Evolutionary conservation across 1,140 invertebrate genomes (phyloP).

Genomic region (Campoletis sonorensis): DNA sequence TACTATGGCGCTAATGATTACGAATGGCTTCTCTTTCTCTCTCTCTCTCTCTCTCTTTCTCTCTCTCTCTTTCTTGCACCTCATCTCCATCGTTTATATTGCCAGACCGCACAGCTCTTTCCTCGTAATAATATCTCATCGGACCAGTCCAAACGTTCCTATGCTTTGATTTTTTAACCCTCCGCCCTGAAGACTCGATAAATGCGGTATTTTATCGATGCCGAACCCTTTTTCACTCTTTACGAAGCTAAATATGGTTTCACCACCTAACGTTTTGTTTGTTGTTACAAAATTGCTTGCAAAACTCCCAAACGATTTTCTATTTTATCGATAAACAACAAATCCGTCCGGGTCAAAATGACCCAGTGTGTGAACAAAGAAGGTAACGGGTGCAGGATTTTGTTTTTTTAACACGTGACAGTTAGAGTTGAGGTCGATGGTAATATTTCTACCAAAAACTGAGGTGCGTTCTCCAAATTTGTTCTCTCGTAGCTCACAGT

Average conservation of each 20-base stretch:
- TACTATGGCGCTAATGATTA: conserved; percentile 68
- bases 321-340: no score
- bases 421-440: no score
- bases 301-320: no score
- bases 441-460: no score
- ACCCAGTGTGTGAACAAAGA: no score
- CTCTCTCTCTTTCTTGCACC: background rate
- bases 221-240: no score
- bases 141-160: background rate
- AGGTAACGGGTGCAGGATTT: no score
- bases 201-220: background rate
- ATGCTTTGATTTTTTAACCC: background rate
- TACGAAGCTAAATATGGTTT: background rate
- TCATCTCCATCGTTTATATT: conserved; percentile 25
- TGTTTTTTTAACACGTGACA: no score
- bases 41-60: background rate
- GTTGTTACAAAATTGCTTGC: no score
- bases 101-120: background rate
- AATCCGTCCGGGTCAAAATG: no score
- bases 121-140: conserved; percentile 1
- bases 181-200: background rate
- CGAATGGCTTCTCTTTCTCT: conserved; percentile 56
- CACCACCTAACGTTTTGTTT: background rate
- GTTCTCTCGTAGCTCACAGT: no score
- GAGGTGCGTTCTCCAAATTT: no score